Evolutionary conservation across 2,113 vertebrate species (phyloP).

Genomic region (Mesembrinibis cayennensis): DNA sequence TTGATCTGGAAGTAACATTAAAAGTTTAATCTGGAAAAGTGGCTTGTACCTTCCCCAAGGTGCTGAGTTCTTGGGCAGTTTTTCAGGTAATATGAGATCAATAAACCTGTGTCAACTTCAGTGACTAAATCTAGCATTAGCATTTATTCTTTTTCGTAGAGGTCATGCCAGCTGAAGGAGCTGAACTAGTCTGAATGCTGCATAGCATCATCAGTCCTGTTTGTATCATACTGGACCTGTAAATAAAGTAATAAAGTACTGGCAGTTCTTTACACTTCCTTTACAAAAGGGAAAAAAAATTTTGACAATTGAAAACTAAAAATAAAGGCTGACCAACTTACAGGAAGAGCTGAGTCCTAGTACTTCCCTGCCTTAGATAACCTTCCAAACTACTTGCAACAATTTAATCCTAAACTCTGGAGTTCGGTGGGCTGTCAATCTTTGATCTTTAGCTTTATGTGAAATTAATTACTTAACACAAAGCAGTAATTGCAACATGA

Average conservation of each 20-base stretch:
- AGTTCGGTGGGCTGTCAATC: not conserved
- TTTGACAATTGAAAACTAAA: conserved; percentile 54
- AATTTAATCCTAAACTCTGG: not conserved
- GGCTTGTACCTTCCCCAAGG: not conserved
- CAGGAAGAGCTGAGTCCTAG: conserved; percentile 24
- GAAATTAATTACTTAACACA: not conserved
- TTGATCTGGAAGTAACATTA: not conserved
- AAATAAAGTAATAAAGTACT: conserved; percentile 37
- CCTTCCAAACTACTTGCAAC: conserved; percentile 14
- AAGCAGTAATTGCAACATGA: not conserved
- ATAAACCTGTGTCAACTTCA: not conserved
- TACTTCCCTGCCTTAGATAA: conserved; percentile 8
- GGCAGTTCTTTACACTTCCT: conserved; percentile 47
- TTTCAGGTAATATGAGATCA: not conserved
- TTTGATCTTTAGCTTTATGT: not conserved
- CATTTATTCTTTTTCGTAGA: not conserved
- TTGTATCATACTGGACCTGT: not conserved
- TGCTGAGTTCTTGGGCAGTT: not conserved
- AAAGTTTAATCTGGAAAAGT: not conserved
- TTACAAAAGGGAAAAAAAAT: conserved; percentile 31
- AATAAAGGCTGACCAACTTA: conserved; percentile 31
- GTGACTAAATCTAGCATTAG: not conserved
- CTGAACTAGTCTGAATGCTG: not conserved
- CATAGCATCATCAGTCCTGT: not conserved
- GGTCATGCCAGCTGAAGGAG: not conserved